Base-by-base conservation (phyloP, 2,797 vertebrate species). In the Enteromius thamalakanensis region DNA sequence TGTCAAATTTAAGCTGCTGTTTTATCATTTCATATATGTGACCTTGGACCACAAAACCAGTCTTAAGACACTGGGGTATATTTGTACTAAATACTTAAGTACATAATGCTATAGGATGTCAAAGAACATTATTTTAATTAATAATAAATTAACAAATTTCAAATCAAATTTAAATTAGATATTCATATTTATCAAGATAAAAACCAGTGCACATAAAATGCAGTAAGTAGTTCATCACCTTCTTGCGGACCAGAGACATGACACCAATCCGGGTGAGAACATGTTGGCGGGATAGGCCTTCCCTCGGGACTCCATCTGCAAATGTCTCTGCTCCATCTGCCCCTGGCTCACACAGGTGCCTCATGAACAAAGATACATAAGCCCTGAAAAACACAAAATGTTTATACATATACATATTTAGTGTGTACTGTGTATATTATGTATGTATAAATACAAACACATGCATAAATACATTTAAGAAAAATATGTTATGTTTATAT, bases 201-300 rank as follows among this genome's bases (percentile, higher is more conserved):
- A 42, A 62, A 21, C 3, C 10, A 51, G 32, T 53, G 45, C 77
- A 37, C 23, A 51, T 51, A 64, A 77, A 86, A 84, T 79, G 68
- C 74, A 3, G 40, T 77, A 82, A 86, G 49, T 10, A 58, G 29
- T 47, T 40, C 8, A 53, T 37, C 93, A 99, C 98, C 98, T 99
- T 99, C 93, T 99, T 99, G 92, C 98, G 95, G 84, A 99, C 98
- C 23, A 99, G 95, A 2, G 98, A 99, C 98, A 99, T 99, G 90
- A 99, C 98, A 42, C 98, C 98, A 0, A 99, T 99, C 85, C 98
- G 93, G 1, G 98, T 99, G 84, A 99, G 96, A 86, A 99, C 97
- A 0, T 99, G 98, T 91, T 99, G 98, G 23, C 98, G 96, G 0
- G 98, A 99, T 55, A 99, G 94, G 5, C 98, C 98, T 76, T 99